Base-by-base conservation (phyloP, 2,797 vertebrate genomes). In the Ptychadena robeensis region DNA sequence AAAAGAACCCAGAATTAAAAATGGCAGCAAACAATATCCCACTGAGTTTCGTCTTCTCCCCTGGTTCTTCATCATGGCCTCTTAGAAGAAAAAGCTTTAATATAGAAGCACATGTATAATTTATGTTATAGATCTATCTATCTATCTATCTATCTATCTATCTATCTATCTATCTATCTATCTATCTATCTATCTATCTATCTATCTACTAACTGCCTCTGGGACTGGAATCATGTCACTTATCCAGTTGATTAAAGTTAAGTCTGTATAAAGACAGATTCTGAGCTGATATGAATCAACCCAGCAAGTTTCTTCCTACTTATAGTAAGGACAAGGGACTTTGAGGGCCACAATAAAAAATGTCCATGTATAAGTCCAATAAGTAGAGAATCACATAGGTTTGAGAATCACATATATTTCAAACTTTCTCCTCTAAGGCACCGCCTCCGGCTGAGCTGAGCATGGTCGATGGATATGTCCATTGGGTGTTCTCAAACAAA, bases 81-180 rank as follows among this genome's bases (percentile, higher is more conserved):
- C 4, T 18, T 7, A 1, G 44, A 53, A 22, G 15, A 53, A 53
- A 53, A 18, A 22, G 9, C 8, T 53, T 15, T 6, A 53, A 53
- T 22, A 53, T 53, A 22, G 44, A 53, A 53, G 18, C 44, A 53
- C 18, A 53, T n/a, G 44, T 22, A 53, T 53, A 5, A 1, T 53
- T 53, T 53, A 0, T 44, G 18, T 44, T 12, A 4, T 67, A n/a
- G n/a, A 67, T 31, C 65, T 67, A 35, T 18, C 65, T 35, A 67
- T 67, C 66, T 68, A 68, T 59, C 53, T 67, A 67, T 31, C 65
- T 67, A 35, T 18, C 65, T 35, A 67, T 67, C 66, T 68, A 68
- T 28, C 25, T 67, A 67, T 31, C 65, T 67, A 35, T 18, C 65
- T 35, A 67, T 67, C 66, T 68, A 68, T n/a, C n/a, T 67, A 67